Conservation (phyloP, 1,140 invertebrate genomes). For the Lepidotrigona ventralis region DNA sequence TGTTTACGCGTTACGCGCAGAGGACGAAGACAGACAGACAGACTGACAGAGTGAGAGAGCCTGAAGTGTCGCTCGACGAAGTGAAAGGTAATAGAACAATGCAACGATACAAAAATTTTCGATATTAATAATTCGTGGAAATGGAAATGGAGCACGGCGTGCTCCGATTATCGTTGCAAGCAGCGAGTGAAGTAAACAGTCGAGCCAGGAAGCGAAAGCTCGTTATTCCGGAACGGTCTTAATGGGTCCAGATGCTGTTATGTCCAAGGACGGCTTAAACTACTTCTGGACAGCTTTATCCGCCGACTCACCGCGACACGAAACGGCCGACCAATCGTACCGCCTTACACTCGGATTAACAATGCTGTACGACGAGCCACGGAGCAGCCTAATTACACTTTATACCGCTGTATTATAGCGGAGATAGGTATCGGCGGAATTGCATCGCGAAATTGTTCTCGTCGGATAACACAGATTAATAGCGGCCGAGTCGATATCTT, state of each 20-base stretch:
- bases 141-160: not conserved
- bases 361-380: conserved; percentile 56
- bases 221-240: conserved; percentile 58
- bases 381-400: conserved; percentile 52
- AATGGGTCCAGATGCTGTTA: conserved; percentile 66
- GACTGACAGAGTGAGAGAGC: too few relatives aligned
- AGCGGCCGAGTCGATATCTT: not conserved
- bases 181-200: conserved; percentile 1
- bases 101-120: not conserved
- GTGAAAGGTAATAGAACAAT: not conserved
- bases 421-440: conserved; percentile 36
- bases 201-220: conserved; percentile 16
- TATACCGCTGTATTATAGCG: conserved; percentile 26
- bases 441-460: not conserved
- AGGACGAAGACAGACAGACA: too few relatives aligned
- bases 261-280: conserved; percentile 58
- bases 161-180: conserved; percentile 55
- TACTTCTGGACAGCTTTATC: conserved; percentile 67
- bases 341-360: conserved; percentile 57
- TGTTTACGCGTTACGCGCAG: conserved; percentile 27
- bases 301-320: conserved; percentile 58
- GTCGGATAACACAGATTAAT: not conserved
- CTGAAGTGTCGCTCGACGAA: too few relatives aligned
- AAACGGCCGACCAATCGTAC: conserved; percentile 56
- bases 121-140: not conserved